Evolutionary conservation across 2,797 vertebrate species (phyloP).

Genomic region (Sandelia bainsii): DNA sequence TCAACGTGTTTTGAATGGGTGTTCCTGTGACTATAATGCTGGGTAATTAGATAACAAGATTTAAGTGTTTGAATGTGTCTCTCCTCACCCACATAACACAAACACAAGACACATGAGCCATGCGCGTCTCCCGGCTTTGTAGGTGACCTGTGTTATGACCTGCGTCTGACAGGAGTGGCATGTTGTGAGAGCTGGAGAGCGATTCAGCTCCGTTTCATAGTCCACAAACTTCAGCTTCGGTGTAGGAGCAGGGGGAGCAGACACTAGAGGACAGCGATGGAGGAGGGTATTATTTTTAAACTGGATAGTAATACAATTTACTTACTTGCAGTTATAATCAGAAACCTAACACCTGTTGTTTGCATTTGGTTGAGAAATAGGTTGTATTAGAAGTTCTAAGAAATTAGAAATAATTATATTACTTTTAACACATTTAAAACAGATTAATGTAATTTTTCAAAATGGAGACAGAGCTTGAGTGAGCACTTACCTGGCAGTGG

Average conservation of each 20-base stretch:
- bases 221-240: constrained; percentile 51
- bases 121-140: constrained; percentile 72
- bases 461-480: constrained; percentile 19
- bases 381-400: neutral
- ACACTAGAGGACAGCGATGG: constrained; percentile 18
- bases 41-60: constrained; percentile 1
- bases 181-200: constrained; percentile 76
- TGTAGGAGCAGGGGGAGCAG: neutral
- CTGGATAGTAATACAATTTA: neutral
- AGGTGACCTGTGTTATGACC: constrained; percentile 84
- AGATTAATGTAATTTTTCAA: constrained; percentile 1
- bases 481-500: constrained; percentile 50
- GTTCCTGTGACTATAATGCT: constrained; percentile 2
- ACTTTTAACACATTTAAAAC: no score
- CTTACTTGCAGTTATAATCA: neutral
- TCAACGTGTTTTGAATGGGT: neutral
- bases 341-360: neutral
- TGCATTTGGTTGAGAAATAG: neutral
- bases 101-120: constrained; percentile 81
- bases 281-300: neutral
- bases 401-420: neutral
- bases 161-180: constrained; percentile 82
- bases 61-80: neutral
- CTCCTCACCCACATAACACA: constrained; percentile 79
- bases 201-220: constrained; percentile 48